Percentiles rank a stretch among this genome's conserved stretches.
Evolutionary conservation across 2,888 invertebrate species (phyloP).

Genomic region (Diplazon laetatorius): DNA sequence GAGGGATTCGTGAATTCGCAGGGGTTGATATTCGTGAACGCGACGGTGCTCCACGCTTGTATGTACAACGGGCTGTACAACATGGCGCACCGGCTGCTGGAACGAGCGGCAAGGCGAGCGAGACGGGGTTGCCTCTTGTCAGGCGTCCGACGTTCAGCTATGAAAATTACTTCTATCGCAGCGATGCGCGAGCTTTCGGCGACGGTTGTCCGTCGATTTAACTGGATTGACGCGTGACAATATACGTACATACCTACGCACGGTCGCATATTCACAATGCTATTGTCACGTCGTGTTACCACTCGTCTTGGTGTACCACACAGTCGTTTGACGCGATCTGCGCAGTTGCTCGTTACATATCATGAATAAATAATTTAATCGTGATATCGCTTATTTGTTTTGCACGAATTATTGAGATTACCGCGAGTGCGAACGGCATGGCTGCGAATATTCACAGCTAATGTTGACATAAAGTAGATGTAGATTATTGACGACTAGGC

Average conservation of each 20-base stretch:
- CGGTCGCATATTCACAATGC: constrained; percentile 38
- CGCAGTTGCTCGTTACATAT: background rate
- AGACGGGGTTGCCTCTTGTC: constrained; percentile 40
- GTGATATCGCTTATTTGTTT: constrained; percentile 7
- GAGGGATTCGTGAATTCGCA: constrained; percentile 69
- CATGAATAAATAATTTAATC: constrained; percentile 12
- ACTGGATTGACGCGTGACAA: constrained; percentile 53
- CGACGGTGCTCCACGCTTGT: constrained; percentile 1
- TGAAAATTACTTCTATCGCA: constrained; percentile 65
- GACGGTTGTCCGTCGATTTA: constrained; percentile 53
- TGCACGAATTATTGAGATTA: background rate
- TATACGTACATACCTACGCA: constrained; percentile 43
- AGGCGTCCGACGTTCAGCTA: constrained; percentile 55
- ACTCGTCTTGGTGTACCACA: no score
- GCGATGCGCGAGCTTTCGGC: constrained; percentile 19
- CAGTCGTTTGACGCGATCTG: background rate
- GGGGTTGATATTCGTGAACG: constrained; percentile 50
- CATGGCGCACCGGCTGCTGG: constrained; percentile 22
- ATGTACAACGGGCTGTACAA: background rate
- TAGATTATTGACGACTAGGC: no score
- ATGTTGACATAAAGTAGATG: no score
- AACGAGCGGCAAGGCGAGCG: constrained; percentile 20
- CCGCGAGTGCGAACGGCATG: no score
- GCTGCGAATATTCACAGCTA: no score
- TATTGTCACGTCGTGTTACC: constrained; percentile 36